phyloP scores from a whole-genome alignment of 2,888 invertebrate genomes.

The Tinea semifulvella region DNA sequence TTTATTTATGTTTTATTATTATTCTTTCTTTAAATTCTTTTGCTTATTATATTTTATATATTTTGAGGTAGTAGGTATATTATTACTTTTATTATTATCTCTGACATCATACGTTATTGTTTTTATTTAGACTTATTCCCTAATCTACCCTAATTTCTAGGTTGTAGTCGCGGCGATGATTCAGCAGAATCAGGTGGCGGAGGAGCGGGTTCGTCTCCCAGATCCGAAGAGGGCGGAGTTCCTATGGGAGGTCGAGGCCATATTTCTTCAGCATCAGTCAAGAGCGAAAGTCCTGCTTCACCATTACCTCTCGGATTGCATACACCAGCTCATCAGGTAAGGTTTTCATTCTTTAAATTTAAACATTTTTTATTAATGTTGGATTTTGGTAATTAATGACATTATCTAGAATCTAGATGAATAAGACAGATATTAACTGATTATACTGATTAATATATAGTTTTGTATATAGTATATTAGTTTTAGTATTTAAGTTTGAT shows the following conservation, averaged over 20 bases:
- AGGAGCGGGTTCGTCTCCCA: slow-evolving; percentile 64
- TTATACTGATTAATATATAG: background rate
- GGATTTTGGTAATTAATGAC: too few relatives aligned
- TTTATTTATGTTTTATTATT: too few relatives aligned
- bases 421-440: too few relatives aligned
- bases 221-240: slow-evolving; percentile 59
- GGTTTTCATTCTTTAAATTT: background rate
- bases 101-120: too few relatives aligned
- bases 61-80: too few relatives aligned
- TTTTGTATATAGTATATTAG: background rate
- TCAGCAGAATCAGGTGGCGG: slow-evolving; percentile 62
- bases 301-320: slow-evolving; percentile 50
- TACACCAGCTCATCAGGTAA: slow-evolving; percentile 56
- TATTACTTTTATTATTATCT: too few relatives aligned
- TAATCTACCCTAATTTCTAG: slow-evolving; percentile 27
- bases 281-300: slow-evolving; percentile 79
- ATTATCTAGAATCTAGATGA: too few relatives aligned
- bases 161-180: slow-evolving; percentile 69
- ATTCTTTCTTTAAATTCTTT: too few relatives aligned
- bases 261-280: slow-evolving; percentile 89
- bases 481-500: background rate
- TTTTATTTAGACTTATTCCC: too few relatives aligned
- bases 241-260: slow-evolving; percentile 76
- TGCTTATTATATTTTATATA: too few relatives aligned
- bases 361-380: too few relatives aligned